Evolutionary conservation across 64 coral and sea anemone genomes (phyloP), one percentile per base, ranked within the genome.

Genomic region (Platygyra sinensis): DNA sequence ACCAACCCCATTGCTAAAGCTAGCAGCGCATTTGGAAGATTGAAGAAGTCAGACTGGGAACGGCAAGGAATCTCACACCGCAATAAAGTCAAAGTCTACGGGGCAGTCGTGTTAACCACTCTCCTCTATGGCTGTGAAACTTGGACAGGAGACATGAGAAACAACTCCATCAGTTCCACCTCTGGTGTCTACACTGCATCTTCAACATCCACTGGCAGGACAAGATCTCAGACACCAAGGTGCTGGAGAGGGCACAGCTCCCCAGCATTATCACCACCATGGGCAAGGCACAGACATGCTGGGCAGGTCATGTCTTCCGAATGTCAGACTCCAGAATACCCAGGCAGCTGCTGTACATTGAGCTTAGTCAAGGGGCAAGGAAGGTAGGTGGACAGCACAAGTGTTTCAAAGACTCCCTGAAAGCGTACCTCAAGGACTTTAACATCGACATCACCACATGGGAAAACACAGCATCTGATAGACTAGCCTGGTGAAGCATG

Each of bases 81-180:
- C 7, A 88, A 49, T 49, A 75, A 88, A 24, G 50, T 88, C 54
- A 87, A 87, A 76, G 86, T 88, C 51, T 63, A 89, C 75, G 16
- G 19, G 20, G 74, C 30, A 0, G 33, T 89, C 9, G 87, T 89
- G 1, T 25, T 89, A 8, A 89, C 75, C 29, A n/a, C 87, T 10
- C 42, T 89, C 4, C 27, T 89, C 9, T 77, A 64, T 20, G 87
- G 20, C 3, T 79, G 87, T 32, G 57, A 89, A 31, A 89, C 87
- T 8, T 89, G 75, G 87, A 89, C 75, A 52, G 57, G n/a, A 13
- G 77, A 42, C 75, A 36, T 39, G 13, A 63, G 36, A 31, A 57
- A 50, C 49, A 16, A 42, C n/a, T 79, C 25, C 30, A 89, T 17
- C 75, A 89, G 24, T 89, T 88, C 59, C 49, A 74, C 6, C 15